phyloP scores from a whole-genome alignment of 2,888 invertebrate genomes.

The Aromia moschata region DNA sequence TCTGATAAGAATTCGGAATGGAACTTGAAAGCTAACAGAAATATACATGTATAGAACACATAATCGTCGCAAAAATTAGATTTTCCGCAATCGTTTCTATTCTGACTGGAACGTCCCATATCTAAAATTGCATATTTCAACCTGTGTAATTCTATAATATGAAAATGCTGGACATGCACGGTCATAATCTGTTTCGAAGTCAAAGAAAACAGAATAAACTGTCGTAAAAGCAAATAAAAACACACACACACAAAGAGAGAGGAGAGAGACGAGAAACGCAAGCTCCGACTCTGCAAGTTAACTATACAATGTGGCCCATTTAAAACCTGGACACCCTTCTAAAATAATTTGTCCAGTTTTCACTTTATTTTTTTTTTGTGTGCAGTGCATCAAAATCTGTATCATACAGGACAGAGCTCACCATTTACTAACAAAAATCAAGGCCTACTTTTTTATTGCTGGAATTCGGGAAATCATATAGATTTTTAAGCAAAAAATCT shows the following conservation, averaged over 20 bases:
- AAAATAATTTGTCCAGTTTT: too few relatives aligned
- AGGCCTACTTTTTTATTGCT: too few relatives aligned
- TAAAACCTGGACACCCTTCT: too few relatives aligned
- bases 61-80: slow-evolving; percentile 22
- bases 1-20: slow-evolving; percentile 7
- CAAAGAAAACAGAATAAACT: slow-evolving; percentile 58
- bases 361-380: too few relatives aligned
- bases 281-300: slow-evolving; percentile 38
- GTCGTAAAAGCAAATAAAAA: slow-evolving; percentile 54
- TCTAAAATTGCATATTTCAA: slow-evolving; percentile 56
- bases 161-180: slow-evolving; percentile 55
- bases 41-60: slow-evolving; percentile 18
- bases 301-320: too few relatives aligned
- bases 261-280: slow-evolving; percentile 28
- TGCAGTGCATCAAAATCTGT: too few relatives aligned
- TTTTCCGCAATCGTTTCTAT: slow-evolving; percentile 42
- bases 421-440: too few relatives aligned
- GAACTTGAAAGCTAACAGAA: slow-evolving; percentile 22
- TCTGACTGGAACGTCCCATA: slow-evolving; percentile 44
- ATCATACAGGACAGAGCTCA: too few relatives aligned
- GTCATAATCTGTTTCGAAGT: slow-evolving; percentile 51
- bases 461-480: too few relatives aligned
- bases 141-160: slow-evolving; percentile 54
- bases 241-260: too few relatives aligned
- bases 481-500: too few relatives aligned